Conservation (phyloP, 2,888 invertebrate species). For the Melanargia galathea region DNA sequence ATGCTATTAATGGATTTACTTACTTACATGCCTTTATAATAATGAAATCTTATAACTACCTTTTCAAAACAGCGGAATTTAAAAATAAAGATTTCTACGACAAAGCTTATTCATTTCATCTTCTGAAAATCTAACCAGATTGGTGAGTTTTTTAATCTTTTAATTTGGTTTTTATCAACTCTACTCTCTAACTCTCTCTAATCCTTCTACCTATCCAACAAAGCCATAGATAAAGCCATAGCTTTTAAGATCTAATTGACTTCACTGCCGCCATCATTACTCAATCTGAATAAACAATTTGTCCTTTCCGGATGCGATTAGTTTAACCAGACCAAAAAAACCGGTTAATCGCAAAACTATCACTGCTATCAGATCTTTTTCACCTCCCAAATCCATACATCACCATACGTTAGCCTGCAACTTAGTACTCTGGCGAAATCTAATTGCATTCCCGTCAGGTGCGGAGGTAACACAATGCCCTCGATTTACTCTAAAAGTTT, state of each 20-base stretch:
- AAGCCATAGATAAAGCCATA: too few species aligned
- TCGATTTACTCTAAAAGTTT: slow-evolving; percentile 12
- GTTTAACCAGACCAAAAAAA: not conserved
- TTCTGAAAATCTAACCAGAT: not conserved
- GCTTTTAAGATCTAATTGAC: too few species aligned
- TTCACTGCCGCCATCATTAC: not conserved
- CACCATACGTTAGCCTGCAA: slow-evolving; percentile 18
- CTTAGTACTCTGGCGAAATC: slow-evolving; percentile 49
- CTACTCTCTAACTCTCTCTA: too few species aligned
- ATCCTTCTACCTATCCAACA: too few species aligned
- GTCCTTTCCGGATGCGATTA: not conserved
- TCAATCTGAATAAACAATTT: not conserved
- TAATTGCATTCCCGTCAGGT: slow-evolving; percentile 62
- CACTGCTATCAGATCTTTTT: slow-evolving; percentile 21
- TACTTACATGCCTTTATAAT: too few species aligned
- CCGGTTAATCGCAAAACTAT: slow-evolving; percentile 36
- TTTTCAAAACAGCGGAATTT: too few species aligned
- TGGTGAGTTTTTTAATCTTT: not conserved
- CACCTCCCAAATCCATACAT: slow-evolving; percentile 35
- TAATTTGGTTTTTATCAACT: too few species aligned
- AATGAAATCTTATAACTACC: too few species aligned
- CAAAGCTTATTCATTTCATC: not conserved
- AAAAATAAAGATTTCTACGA: not conserved
- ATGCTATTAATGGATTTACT: not conserved
- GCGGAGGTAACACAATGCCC: slow-evolving; percentile 26